Evolutionary conservation across 35 echinoderm and acorn worm genomes (phyloP), one percentile per base, ranked within the genome.

Genomic region (Heliocidaris tuberculata): DNA sequence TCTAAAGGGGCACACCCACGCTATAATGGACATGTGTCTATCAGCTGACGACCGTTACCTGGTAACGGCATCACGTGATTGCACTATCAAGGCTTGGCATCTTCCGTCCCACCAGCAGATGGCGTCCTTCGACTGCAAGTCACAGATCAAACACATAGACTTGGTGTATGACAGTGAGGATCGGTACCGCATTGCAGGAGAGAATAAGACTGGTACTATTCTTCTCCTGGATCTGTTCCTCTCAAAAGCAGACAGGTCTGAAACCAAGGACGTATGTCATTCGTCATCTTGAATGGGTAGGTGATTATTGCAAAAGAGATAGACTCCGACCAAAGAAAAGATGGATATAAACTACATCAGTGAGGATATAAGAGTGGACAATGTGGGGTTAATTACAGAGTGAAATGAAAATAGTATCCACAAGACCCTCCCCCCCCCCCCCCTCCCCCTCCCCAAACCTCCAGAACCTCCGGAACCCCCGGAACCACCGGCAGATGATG

Each of bases 61-160:
- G 1, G 52, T 98, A 19, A 96, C 96, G 0, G 94, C 96, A 48
- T 98, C 97, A 17, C 94, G 97, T 31, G 97, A 98, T 60, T 98
- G 97, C 88, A 97, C 94, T 50, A 32, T 98, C 21, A 98, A 96
- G 85, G 97, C 94, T 7, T 98, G 97, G 97, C 92, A 96, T 95
- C 50, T 98, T 87, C 56, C 92, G 2, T 91, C 94, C 13, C 93
- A 86, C 27, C 49, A 93, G 71, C 48, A 95, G 87, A 32, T 98
- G 86, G 95, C 96, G 10, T 97, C 97, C 8, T 98, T 98, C 59
- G 94, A 98, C 94, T 96, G 96, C 92, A 94, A 96, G 47, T 98
- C 92, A 48, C 96, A 96, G 93, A 92, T 98, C 60, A 98, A 98
- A 59, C 86, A 86, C 92, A 94, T 98, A 32, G 93, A 85, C 35